phyloP scores from a whole-genome alignment of 2,113 vertebrate species.

The Cottus gobio region DNA sequence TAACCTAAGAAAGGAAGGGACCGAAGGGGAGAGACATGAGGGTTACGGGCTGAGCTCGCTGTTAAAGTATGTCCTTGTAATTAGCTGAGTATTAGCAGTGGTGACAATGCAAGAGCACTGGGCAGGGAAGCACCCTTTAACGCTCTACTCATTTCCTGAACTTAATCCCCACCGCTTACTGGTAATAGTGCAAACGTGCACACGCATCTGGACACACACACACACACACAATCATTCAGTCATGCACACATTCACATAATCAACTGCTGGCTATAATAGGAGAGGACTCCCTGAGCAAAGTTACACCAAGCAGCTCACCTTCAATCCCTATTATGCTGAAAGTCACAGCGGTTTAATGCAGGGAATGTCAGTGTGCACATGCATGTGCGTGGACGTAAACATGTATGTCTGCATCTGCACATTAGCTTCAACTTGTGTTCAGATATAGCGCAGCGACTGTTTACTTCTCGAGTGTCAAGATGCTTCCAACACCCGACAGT shows the following conservation, averaged over 20 bases:
- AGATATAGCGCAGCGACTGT: slow-evolving; percentile 41
- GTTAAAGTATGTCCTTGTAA: slow-evolving; percentile 83
- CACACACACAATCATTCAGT: slow-evolving; percentile 44
- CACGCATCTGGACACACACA: slow-evolving; percentile 52
- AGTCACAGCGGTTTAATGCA: slow-evolving; percentile 64
- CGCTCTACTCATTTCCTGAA: slow-evolving; percentile 83
- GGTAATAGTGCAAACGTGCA: slow-evolving; percentile 68
- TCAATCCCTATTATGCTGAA: slow-evolving; percentile 64
- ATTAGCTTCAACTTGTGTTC: slow-evolving; percentile 60
- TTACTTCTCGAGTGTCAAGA: slow-evolving; percentile 67
- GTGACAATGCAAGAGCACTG: slow-evolving; percentile 75
- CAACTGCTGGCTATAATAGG: slow-evolving; percentile 66
- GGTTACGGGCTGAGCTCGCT: slow-evolving; percentile 72
- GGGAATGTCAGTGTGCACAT: slow-evolving; percentile 21
- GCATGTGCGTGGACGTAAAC: neutral
- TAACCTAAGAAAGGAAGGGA: slow-evolving; percentile 73
- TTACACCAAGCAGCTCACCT: slow-evolving; percentile 67
- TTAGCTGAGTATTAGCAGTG: slow-evolving; percentile 80
- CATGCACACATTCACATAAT: slow-evolving; percentile 64
- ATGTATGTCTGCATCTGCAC: slow-evolving; percentile 29
- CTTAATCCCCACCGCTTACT: slow-evolving; percentile 80
- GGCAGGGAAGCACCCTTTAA: slow-evolving; percentile 78
- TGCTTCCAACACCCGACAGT: slow-evolving; percentile 46
- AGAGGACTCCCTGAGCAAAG: slow-evolving; percentile 58
- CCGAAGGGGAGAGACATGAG: slow-evolving; percentile 52